Conservation (phyloP, 2,888 invertebrate genomes). For the Altica lythri region DNA sequence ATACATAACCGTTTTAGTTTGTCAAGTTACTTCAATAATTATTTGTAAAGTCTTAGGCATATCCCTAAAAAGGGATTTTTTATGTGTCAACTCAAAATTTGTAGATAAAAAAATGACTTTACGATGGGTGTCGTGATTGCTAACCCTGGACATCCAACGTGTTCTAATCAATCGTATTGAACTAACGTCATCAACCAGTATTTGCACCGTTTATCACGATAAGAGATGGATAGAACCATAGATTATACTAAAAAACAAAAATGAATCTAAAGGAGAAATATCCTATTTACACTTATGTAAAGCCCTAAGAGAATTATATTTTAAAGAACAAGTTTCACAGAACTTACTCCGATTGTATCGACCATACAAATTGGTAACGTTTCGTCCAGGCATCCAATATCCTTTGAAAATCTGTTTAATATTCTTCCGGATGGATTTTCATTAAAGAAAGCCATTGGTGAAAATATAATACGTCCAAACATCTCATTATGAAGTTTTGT, state of each 20-base stretch:
- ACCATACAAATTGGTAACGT: conserved; percentile 57
- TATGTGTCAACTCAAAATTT: too few species aligned
- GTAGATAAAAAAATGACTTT: too few species aligned
- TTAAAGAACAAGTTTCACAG: background rate
- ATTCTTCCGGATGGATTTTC: conserved; percentile 65
- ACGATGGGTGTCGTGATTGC: too few species aligned
- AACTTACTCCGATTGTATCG: conserved; percentile 51
- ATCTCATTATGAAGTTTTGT: conserved; percentile 60
- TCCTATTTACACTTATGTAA: background rate
- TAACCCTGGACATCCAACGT: too few species aligned
- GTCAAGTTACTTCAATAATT: too few species aligned
- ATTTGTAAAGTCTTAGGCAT: too few species aligned
- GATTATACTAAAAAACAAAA: background rate
- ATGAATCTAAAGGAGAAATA: background rate
- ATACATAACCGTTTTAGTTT: too few species aligned
- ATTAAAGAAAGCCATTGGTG: conserved; percentile 70
- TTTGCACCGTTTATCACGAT: too few species aligned
- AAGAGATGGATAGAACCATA: too few species aligned
- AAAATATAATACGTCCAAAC: conserved; percentile 60
- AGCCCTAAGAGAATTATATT: background rate
- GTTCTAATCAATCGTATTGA: too few species aligned
- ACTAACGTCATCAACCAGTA: too few species aligned
- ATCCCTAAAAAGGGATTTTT: too few species aligned
- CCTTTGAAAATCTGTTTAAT: conserved; percentile 71
- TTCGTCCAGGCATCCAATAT: conserved; percentile 64